These are phyloP conservation scores for Acrossocheilus wenchowensis DNA, from an alignment of 2,797 vertebrate species.

Conservation along the genomic window DNA sequence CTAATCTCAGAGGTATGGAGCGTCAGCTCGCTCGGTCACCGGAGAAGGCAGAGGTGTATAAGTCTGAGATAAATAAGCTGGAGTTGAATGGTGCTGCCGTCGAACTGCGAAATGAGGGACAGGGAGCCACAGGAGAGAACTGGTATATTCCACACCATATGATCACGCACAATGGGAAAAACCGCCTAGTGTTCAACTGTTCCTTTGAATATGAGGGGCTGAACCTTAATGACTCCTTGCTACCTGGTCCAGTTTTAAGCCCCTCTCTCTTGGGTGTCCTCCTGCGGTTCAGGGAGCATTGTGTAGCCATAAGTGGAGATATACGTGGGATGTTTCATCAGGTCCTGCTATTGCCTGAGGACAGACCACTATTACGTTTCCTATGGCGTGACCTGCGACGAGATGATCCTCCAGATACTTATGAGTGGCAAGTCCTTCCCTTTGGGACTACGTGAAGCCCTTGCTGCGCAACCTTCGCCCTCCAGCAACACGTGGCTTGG, in stretches of 20 bases:
- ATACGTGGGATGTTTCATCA: slow-evolving; percentile 48
- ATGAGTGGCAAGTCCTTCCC: not conserved
- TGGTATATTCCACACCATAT: too few relatives aligned
- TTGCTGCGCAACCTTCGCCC: not conserved
- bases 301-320: slow-evolving; percentile 41
- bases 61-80: too few relatives aligned
- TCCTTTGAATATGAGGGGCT: too few relatives aligned
- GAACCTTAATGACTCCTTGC: too few relatives aligned
- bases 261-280: slow-evolving; percentile 19
- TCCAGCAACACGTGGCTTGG: too few relatives aligned
- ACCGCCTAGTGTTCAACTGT: too few relatives aligned
- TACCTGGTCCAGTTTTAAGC: too few relatives aligned
- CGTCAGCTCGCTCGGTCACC: too few relatives aligned
- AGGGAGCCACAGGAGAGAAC: too few relatives aligned
- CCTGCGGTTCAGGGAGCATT: slow-evolving; percentile 26
- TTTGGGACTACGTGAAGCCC: not conserved
- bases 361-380: not conserved
- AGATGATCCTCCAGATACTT: not conserved
- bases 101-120: not conserved
- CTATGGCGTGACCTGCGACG: slow-evolving; percentile 18
- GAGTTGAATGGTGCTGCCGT: not conserved
- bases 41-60: too few relatives aligned
- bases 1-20: too few relatives aligned
- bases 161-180: too few relatives aligned
- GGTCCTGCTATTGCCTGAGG: slow-evolving; percentile 6